phyloP scores from a whole-genome alignment of 2,113 vertebrate species.

The Sminthopsis crassicaudata region DNA sequence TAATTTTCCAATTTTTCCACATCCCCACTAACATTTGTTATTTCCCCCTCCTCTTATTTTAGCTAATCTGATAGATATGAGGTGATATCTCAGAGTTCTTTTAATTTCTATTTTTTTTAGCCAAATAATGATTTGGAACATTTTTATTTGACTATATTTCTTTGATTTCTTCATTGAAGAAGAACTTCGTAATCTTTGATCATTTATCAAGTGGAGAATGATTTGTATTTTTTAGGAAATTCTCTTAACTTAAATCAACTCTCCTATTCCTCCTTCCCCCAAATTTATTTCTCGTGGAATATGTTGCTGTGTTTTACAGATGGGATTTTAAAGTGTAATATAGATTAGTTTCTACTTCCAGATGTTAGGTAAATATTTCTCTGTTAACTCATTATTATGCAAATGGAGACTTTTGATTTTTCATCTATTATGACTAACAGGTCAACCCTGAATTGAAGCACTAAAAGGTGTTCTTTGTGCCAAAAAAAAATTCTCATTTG shows the following conservation, averaged over 20 bases:
- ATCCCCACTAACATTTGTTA: neutral
- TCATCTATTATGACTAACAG: neutral
- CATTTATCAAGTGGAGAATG: no score
- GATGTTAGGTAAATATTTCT: conserved; percentile 14
- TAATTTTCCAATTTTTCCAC: neutral
- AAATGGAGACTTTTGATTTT: neutral
- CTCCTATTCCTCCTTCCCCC: no score
- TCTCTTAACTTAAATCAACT: neutral
- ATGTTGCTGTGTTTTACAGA: neutral
- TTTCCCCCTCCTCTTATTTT: neutral
- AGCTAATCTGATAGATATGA: neutral
- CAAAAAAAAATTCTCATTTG: conserved; percentile 1
- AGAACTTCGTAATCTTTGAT: neutral
- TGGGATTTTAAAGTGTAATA: conserved; percentile 39
- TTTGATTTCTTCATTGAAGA: neutral
- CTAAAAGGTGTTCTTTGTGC: conserved; percentile 29
- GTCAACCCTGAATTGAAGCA: neutral
- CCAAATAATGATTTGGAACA: neutral
- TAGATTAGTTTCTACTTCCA: neutral
- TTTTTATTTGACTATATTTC: neutral
- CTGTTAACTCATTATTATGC: neutral
- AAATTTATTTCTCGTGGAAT: neutral
- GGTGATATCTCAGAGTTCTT: neutral
- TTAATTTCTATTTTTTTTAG: neutral
- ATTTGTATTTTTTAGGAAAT: neutral